Base-by-base conservation (phyloP, 1,140 invertebrate genomes). In the Psilanteris sp. region DNA sequence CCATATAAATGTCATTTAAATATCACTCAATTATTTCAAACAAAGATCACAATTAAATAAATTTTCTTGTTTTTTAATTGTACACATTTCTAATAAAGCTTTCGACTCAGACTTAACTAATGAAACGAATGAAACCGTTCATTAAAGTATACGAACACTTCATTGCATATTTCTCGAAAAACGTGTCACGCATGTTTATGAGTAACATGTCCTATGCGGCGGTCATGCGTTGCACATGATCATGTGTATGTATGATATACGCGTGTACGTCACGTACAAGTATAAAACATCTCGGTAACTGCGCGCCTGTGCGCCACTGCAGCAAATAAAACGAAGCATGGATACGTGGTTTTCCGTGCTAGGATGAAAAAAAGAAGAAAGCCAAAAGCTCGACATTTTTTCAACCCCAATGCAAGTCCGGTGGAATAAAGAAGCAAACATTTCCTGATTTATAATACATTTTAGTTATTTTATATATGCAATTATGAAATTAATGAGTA, bases 61-160 rank as follows among this genome's bases (percentile, higher is more conserved):
- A 50, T 29, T 24, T 54, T 39, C 22, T 39, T 39, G 5, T 13
- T 9, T 2, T 22, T 59, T 37, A 46, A 61, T 61, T 61, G 15
- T 29, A 6, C 39, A 32, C 24, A 11, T 29, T 48, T 22, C 22
- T 39, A 61, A 46, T 37, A 61, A 34, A 4, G 22, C 20, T 27
- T 59, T 46, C 34, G 41, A 36, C 39, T 16, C 36, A 5, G 36
- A 13, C 29, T n/a, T 34, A 54, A 44, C 20, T 66, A 66, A 52
- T 20, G 31, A 48, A 57, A 48, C 22, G 41, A 57, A 68, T 57
- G 46, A 68, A 57, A 39, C 41, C 64, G 37, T 55, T 68, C 64
- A 68, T 68, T 68, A 39, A 68, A 68, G 48, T 32, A 16, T 34
- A 24, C 41, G 39, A 55, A 68, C 52, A 48, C 64, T 37, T 16